Evolutionary conservation across 2,888 invertebrate species (phyloP).

Genomic region (Ischnus inquisitorius): DNA sequence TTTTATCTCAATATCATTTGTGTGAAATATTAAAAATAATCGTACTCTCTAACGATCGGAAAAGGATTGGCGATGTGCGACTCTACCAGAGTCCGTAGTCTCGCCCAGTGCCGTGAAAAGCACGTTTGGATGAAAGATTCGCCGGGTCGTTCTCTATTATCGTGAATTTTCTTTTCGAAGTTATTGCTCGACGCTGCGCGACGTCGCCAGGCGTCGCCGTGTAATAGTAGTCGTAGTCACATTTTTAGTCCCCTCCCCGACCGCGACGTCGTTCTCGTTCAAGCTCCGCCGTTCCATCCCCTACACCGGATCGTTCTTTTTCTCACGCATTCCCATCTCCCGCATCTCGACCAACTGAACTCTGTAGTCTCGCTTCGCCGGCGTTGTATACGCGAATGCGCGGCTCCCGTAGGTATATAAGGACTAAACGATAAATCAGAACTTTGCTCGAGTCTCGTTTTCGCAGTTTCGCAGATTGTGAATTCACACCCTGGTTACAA

Average conservation of each 20-base stretch:
- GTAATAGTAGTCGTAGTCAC: slow-evolving; percentile 59
- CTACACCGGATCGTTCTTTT: slow-evolving; percentile 23
- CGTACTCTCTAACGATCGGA: not conserved
- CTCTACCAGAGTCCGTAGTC: slow-evolving; percentile 11
- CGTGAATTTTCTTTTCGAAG: slow-evolving; percentile 80
- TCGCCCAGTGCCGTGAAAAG: slow-evolving; percentile 38
- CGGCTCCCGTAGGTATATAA: slow-evolving; percentile 46
- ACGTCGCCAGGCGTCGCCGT: slow-evolving; percentile 68
- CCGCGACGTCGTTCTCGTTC: slow-evolving; percentile 58
- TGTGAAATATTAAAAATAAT: not conserved
- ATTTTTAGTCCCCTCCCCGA: slow-evolving; percentile 75
- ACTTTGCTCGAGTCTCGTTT: slow-evolving; percentile 72
- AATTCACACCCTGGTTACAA: slow-evolving; percentile 69
- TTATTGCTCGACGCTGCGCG: slow-evolving; percentile 74
- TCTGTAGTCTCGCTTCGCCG: slow-evolving; percentile 40
- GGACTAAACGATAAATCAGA: slow-evolving; percentile 74
- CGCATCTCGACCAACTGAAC: not conserved
- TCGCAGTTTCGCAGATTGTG: slow-evolving; percentile 74
- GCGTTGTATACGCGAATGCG: slow-evolving; percentile 66
- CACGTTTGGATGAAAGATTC: slow-evolving; percentile 76
- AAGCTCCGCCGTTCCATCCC: slow-evolving; percentile 8
- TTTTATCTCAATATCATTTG: not conserved
- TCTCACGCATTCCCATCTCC: slow-evolving; percentile 45
- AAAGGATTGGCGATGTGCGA: slow-evolving; percentile 48
- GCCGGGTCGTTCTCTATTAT: slow-evolving; percentile 79